Evolutionary conservation across 2,888 invertebrate genomes (phyloP).

Genomic region (Plutella xylostella): DNA sequence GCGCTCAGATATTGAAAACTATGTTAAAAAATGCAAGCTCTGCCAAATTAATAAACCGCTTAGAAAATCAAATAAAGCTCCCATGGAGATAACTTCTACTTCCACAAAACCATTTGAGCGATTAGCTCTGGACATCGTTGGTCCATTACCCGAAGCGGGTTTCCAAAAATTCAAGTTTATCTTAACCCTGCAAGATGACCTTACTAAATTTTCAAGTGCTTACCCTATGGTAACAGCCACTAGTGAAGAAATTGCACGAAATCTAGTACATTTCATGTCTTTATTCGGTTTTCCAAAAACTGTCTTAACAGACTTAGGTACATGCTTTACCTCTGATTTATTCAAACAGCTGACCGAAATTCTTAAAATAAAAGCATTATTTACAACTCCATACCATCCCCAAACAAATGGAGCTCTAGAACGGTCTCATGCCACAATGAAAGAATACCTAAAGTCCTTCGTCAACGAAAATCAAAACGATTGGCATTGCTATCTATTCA

Average conservation of each 20-base stretch:
- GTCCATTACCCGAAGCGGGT: slow-evolving; percentile 1
- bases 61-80: not conserved
- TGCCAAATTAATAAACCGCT: not conserved
- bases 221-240: slow-evolving; percentile 13
- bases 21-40: not conserved
- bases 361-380: slow-evolving; percentile 13
- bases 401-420: too few species aligned
- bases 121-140: slow-evolving; percentile 10
- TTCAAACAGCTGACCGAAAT: slow-evolving; percentile 8
- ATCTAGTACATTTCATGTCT: slow-evolving; percentile 7
- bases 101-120: slow-evolving; percentile 13
- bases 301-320: slow-evolving; percentile 5
- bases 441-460: slow-evolving; percentile 27
- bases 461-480: slow-evolving; percentile 24
- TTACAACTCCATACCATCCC: slow-evolving; percentile 9
- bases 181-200: slow-evolving; percentile 19
- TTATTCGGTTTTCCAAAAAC: slow-evolving; percentile 5
- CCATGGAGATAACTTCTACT: slow-evolving; percentile 7
- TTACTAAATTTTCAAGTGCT: slow-evolving; percentile 18
- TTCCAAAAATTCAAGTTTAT: slow-evolving; percentile 15
- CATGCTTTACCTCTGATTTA: slow-evolving; percentile 7
- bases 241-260: not conserved
- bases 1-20: not conserved
- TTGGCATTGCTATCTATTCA: slow-evolving; percentile 26
- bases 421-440: slow-evolving; percentile 21